phyloP scores from a whole-genome alignment of 2,888 invertebrate species.

The Mellilla xanthometata region DNA sequence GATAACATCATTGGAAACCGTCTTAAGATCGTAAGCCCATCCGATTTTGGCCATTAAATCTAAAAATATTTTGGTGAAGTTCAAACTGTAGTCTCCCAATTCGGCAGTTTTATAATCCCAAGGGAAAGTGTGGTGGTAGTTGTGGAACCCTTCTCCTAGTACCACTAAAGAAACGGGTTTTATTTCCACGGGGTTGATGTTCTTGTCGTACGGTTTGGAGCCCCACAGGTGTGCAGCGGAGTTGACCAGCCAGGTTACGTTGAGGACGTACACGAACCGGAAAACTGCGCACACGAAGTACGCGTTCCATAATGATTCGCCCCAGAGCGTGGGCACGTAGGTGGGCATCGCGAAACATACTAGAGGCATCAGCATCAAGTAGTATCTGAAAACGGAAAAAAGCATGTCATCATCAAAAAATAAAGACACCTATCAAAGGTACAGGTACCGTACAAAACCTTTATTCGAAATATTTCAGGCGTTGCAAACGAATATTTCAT shows the following conservation, averaged over 20 bases:
- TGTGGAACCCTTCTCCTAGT: constrained; percentile 92
- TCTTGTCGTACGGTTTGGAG: constrained; percentile 87
- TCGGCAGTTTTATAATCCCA: constrained; percentile 94
- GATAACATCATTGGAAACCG: constrained; percentile 87
- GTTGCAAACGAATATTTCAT: too few species aligned
- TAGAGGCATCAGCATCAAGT: constrained; percentile 87
- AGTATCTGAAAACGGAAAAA: constrained; percentile 81
- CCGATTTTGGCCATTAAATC: constrained; percentile 91
- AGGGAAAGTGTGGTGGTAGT: constrained; percentile 93
- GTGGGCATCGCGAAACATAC: constrained; percentile 90
- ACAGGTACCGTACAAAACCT: too few species aligned
- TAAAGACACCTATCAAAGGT: too few species aligned
- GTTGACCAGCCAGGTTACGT: constrained; percentile 95
- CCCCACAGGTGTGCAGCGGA: constrained; percentile 93
- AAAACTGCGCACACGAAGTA: constrained; percentile 87
- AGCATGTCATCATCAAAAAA: too few species aligned
- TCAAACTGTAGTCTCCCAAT: constrained; percentile 86
- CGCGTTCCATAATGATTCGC: constrained; percentile 85
- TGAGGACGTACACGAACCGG: constrained; percentile 89
- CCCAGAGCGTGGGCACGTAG: constrained; percentile 89
- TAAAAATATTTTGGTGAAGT: constrained; percentile 89
- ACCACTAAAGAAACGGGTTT: constrained; percentile 84
- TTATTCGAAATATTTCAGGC: too few species aligned
- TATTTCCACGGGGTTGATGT: constrained; percentile 89
- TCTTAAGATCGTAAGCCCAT: constrained; percentile 93